These are phyloP conservation scores for Actenoides hombroni DNA, from an alignment of 2,113 vertebrate species.

Conservation along the genomic window DNA sequence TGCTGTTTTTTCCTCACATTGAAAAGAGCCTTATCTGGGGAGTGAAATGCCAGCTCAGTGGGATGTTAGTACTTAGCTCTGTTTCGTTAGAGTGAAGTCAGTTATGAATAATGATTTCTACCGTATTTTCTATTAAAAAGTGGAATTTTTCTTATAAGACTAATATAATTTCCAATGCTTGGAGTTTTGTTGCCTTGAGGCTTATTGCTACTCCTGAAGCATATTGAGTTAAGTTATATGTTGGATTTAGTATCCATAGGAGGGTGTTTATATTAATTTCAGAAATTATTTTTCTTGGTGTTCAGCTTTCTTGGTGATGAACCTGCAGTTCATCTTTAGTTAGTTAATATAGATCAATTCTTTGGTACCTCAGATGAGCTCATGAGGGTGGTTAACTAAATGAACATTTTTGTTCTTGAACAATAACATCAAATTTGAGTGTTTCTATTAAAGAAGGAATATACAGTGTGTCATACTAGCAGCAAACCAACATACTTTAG, in stretches of 20 bases:
- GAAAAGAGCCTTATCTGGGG: neutral
- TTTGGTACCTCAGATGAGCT: conserved; percentile 27
- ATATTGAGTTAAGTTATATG: neutral
- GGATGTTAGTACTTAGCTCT: neutral
- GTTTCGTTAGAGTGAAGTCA: neutral
- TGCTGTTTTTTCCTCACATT: neutral
- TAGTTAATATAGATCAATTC: conserved; percentile 10
- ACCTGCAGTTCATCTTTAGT: neutral
- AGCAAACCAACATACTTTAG: neutral
- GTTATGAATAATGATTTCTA: neutral
- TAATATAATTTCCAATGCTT: neutral
- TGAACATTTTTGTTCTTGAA: conserved; percentile 19
- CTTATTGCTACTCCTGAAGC: neutral
- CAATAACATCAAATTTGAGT: neutral
- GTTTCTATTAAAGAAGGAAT: neutral
- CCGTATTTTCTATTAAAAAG: neutral
- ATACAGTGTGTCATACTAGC: neutral
- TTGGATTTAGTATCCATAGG: neutral
- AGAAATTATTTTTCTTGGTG: conserved; percentile 25
- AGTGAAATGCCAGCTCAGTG: neutral
- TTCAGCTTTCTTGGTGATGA: neutral
- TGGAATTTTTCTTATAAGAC: neutral
- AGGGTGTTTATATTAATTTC: conserved; percentile 32
- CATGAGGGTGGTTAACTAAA: neutral
- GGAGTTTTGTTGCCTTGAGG: neutral